Evolutionary conservation across 2,113 vertebrate species (phyloP), one percentile per base, ranked within the genome.

Genomic region (Tringa solitaria): DNA sequence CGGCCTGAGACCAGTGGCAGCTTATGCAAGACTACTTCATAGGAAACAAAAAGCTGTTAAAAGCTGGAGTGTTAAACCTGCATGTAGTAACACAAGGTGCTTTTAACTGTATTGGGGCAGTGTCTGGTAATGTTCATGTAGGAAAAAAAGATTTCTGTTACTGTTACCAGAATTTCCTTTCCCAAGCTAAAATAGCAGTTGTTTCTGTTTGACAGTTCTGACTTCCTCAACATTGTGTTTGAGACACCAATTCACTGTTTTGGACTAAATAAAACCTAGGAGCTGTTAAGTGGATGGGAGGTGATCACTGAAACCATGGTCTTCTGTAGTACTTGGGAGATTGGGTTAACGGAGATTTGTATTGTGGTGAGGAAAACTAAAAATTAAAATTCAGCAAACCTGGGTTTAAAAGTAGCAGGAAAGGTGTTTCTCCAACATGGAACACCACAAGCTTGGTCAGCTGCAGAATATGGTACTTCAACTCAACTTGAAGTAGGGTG

Each of bases 221-320:
- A 61, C 8, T 74, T 81, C 24, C 4, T 79, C 8, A 24, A 1
- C 1, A 0, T 69, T 39, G 7, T 1, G 69, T 33, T 28, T 20
- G 27, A 20, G 5, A 24, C 72, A 79, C 13, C 24, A 41, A 0
- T 61, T 81, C 46, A 48, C 5, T 7, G 5, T 12, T 64, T 53
- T 61, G 32, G 17, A 57, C 28, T 59, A 65, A 83, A 33, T 39
- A 77, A 63, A 87, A 17, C 28, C 8, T 43, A 45, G n/a, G 8
- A 74, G 15, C 14, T 74, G 21, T 33, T 45, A 37, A 54, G 21
- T 20, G 16, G 14, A 19, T 65, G 10, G 24, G 27, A 56, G 14
- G 6, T 37, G 23, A 64, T 41, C 23, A n/a, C 8, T 64, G 53
- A 67, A 87, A 59, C 12, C 3, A 5, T 28, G 3, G 28, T 70